These are phyloP conservation scores for Drosophila quinaria DNA, from an alignment of 2,888 invertebrate genomes.

Conservation along the genomic window DNA sequence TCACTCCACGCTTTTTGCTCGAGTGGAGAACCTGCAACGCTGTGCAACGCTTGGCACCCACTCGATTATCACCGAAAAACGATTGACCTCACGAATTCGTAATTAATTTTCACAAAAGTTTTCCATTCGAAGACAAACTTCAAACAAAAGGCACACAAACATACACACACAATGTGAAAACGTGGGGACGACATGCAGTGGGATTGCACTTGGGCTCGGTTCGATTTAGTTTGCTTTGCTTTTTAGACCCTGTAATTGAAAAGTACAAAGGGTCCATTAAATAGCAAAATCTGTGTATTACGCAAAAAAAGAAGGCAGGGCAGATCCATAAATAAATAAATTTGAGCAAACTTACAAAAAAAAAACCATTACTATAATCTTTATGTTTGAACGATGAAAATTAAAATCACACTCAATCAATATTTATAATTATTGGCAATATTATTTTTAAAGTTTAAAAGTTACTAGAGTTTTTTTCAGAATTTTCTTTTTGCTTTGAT, in stretches of 20 bases:
- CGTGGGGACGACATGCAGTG: constrained; percentile 27
- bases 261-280: background rate
- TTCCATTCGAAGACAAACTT: constrained; percentile 80
- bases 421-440: background rate
- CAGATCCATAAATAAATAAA: no score
- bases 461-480: no score
- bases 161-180: constrained; percentile 49
- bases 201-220: constrained; percentile 21
- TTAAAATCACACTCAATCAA: background rate
- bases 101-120: constrained; percentile 83
- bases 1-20: background rate
- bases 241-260: background rate
- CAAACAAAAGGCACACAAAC: constrained; percentile 65
- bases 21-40: background rate
- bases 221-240: constrained; percentile 25
- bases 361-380: no score
- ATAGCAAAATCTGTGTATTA: no score
- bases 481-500: no score
- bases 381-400: no score
- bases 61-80: constrained; percentile 82
- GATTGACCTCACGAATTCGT: constrained; percentile 83
- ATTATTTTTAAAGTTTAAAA: no score
- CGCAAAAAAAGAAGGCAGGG: no score
- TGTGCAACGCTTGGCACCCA: constrained; percentile 67
- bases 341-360: no score